Conservation (phyloP, 2,888 invertebrate genomes). For the Lymantria dispar region DNA sequence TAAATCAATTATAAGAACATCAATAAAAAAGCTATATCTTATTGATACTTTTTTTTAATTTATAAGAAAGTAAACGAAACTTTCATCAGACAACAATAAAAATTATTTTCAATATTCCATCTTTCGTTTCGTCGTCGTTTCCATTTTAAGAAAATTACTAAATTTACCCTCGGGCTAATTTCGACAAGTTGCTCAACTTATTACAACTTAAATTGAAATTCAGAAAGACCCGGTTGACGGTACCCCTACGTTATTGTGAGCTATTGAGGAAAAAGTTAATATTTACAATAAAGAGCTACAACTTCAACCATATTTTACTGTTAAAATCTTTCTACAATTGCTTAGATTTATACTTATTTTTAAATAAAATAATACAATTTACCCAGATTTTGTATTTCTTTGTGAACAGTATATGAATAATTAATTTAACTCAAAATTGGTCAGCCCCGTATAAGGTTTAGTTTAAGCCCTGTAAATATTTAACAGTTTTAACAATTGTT, state of each 20-base stretch:
- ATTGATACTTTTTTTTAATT: too few relatives aligned
- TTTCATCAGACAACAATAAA: not conserved
- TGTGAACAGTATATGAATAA: not conserved
- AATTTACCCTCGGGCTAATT: slow-evolving; percentile 54
- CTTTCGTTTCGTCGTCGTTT: slow-evolving; percentile 26
- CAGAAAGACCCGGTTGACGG: slow-evolving; percentile 38
- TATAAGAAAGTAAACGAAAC: not conserved
- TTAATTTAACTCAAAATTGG: not conserved
- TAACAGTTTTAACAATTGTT: not conserved
- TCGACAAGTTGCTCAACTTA: slow-evolving; percentile 58
- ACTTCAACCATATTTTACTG: slow-evolving; percentile 30
- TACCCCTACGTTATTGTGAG: slow-evolving; percentile 34
- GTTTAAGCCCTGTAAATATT: not conserved
- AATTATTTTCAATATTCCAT: slow-evolving; percentile 12
- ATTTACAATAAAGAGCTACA: slow-evolving; percentile 28
- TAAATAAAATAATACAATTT: slow-evolving; percentile 4
- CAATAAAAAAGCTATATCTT: too few relatives aligned
- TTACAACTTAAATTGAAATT: slow-evolving; percentile 76
- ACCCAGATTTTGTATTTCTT: not conserved
- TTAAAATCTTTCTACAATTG: slow-evolving; percentile 31
- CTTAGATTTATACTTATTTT: slow-evolving; percentile 15
- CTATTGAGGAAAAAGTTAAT: slow-evolving; percentile 38
- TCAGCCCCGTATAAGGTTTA: not conserved
- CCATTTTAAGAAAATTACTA: slow-evolving; percentile 30
- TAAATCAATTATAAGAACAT: too few relatives aligned